Base-by-base conservation (phyloP, 2,888 invertebrate species). In the Subacronicta megacephala region DNA sequence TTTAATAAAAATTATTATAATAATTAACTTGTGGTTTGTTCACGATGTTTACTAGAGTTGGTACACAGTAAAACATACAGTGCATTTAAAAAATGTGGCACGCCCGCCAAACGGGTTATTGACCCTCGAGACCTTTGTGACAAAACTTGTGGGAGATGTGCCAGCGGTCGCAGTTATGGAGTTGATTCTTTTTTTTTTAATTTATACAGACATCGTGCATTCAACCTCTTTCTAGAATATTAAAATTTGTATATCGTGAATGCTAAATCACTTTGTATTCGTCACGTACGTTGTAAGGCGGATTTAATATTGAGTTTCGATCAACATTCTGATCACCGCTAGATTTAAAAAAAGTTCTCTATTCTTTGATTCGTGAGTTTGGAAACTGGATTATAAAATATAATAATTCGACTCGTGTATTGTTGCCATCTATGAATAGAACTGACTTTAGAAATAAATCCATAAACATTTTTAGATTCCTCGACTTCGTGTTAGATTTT, bases 61-160 rank as follows among this genome's bases (percentile, higher is more conserved):
- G 77, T 80, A 10, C 26, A 26, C 26, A 26, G 26, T 26, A 26
- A 26, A 71, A 31, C 31, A 31, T 77, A 79, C 80, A 77, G 73
- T 87, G 87, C 87, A 89, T 89, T n/a, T 87, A 85, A 90, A 81
- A 91, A 92, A 89, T 86, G 88, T 85, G 88, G 84, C 90, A 81
- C 87, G 90, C 88, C 90, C 87, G 92, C 92, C 87, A 92, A 93
- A 88, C 90, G 82, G 91, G 88, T 89, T 88, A 83, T 85, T 85
- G 91, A 91, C 88, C 91, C 84, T 54, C 74, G 81, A 80, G 88
- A 90, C 92, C 92, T 92, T 90, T 91, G 92, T 92, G 84, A 92
- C 92, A 90, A 90, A 89, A 90, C 87, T 91, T 86, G 90, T 88
- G 88, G 88, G 90, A 89, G 90, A 92, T 89, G 89, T 84, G 80